phyloP scores from a whole-genome alignment of 2,797 vertebrate species.

The Limnodromus scolopaceus region DNA sequence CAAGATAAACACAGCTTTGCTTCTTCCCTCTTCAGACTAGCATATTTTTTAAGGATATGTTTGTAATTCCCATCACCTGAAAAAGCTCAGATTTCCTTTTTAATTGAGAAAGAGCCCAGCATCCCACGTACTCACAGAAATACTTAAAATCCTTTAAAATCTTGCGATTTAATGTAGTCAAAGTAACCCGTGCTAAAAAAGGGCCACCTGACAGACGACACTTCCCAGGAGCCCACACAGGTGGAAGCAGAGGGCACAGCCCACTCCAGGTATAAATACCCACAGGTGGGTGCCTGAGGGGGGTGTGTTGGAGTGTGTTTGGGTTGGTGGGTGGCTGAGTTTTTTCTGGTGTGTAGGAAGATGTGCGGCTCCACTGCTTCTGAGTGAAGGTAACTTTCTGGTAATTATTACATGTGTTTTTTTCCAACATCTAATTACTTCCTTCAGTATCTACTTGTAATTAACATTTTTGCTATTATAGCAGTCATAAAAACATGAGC shows the following conservation, averaged over 20 bases:
- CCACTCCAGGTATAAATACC: neutral
- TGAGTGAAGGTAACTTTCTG: neutral
- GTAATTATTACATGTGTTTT: neutral
- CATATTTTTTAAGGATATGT: neutral
- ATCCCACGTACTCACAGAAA: fast-evolving
- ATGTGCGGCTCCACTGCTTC: neutral
- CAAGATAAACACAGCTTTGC: neutral
- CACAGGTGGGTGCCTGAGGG: fast-evolving
- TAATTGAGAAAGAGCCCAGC: neutral
- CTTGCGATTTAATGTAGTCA: neutral
- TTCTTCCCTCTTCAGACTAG: neutral
- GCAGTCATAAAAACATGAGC: neutral
- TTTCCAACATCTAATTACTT: neutral
- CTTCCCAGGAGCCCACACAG: neutral
- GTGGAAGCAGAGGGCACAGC: neutral
- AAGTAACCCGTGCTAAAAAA: neutral
- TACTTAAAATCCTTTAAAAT: neutral
- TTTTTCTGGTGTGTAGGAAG: too few species aligned
- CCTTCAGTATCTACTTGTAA: neutral
- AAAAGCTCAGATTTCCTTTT: neutral
- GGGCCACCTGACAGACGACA: neutral
- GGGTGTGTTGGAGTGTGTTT: neutral
- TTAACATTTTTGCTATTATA: neutral
- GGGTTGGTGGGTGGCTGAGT: fast-evolving
- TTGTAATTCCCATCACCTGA: neutral